A percentile compares a stretch with the other conserved stretches of the same genome.
Evolutionary conservation across 2,888 invertebrate species (phyloP).

Genomic region (Itoplectis maculator): DNA sequence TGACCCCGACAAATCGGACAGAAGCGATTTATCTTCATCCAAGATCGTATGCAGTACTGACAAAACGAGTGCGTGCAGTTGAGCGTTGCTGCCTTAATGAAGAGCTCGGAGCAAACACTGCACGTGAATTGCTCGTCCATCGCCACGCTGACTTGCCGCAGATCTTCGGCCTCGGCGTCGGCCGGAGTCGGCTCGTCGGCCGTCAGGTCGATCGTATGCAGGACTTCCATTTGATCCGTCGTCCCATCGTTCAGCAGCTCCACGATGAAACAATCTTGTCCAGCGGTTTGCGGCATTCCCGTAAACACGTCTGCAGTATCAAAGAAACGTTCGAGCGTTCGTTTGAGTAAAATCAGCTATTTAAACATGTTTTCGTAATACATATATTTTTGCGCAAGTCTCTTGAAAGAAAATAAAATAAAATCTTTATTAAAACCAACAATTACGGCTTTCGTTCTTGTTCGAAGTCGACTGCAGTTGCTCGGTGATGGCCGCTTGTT

Average conservation of each 20-base stretch:
- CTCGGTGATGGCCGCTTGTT: constrained; percentile 82
- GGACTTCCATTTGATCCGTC: constrained; percentile 79
- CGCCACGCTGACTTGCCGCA: constrained; percentile 85
- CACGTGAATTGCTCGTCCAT: constrained; percentile 91
- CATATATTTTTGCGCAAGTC: neutral
- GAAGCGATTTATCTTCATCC: constrained; percentile 89
- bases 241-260: constrained; percentile 65
- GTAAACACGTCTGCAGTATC: constrained; percentile 49
- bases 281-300: constrained; percentile 21
- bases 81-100: constrained; percentile 89
- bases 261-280: constrained; percentile 69
- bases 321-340: neutral
- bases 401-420: constrained; percentile 22
- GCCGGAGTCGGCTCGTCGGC: constrained; percentile 78
- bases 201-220: constrained; percentile 86
- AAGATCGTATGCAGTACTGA: constrained; percentile 88
- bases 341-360: constrained; percentile 33
- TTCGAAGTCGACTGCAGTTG: constrained; percentile 80
- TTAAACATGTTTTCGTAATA: neutral
- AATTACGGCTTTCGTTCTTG: constrained; percentile 83
- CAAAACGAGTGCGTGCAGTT: constrained; percentile 92
- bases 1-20: constrained; percentile 89
- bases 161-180: constrained; percentile 68
- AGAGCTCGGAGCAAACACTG: constrained; percentile 91
- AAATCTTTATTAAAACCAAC: constrained; percentile 12